Percentiles rank a stretch among this genome's conserved stretches.
Conservation (phyloP, 2,797 vertebrate species). For the Silurus aristotelis region DNA sequence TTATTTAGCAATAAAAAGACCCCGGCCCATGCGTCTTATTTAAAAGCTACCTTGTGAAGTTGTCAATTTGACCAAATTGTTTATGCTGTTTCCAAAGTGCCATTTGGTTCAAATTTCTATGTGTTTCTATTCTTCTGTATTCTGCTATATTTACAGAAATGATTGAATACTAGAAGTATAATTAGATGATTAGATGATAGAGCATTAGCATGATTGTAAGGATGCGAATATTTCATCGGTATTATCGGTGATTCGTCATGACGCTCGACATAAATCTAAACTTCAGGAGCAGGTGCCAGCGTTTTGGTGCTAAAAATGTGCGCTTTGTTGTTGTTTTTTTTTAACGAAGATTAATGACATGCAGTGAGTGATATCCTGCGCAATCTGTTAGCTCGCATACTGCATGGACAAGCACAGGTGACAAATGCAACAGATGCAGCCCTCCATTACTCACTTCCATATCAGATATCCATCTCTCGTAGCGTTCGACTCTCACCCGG, state of each 20-base stretch:
- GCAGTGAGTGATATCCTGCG: slow-evolving; percentile 49
- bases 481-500: slow-evolving; percentile 34
- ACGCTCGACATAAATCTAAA: slow-evolving; percentile 48
- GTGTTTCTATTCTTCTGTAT: neutral
- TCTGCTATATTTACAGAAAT: neutral
- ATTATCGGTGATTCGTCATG: slow-evolving; percentile 49
- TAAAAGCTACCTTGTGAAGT: slow-evolving; percentile 16
- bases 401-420: slow-evolving; percentile 40
- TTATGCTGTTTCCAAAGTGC: slow-evolving; percentile 13
- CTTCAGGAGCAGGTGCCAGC: slow-evolving; percentile 47
- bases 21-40: slow-evolving; percentile 16
- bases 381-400: slow-evolving; percentile 34
- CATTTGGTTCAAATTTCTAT: slow-evolving; percentile 12
- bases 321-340: slow-evolving; percentile 36
- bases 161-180: neutral
- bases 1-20: slow-evolving; percentile 13
- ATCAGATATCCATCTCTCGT: slow-evolving; percentile 53
- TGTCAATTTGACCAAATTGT: slow-evolving; percentile 11
- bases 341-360: slow-evolving; percentile 54
- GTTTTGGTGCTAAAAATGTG: slow-evolving; percentile 39
- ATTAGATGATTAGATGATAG: slow-evolving; percentile 5
- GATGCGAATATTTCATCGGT: slow-evolving; percentile 19
- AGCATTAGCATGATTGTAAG: neutral
- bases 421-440: slow-evolving; percentile 47
- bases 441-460: slow-evolving; percentile 53